phyloP scores from a whole-genome alignment of 2,797 vertebrate species.

The Poecile montanus region DNA sequence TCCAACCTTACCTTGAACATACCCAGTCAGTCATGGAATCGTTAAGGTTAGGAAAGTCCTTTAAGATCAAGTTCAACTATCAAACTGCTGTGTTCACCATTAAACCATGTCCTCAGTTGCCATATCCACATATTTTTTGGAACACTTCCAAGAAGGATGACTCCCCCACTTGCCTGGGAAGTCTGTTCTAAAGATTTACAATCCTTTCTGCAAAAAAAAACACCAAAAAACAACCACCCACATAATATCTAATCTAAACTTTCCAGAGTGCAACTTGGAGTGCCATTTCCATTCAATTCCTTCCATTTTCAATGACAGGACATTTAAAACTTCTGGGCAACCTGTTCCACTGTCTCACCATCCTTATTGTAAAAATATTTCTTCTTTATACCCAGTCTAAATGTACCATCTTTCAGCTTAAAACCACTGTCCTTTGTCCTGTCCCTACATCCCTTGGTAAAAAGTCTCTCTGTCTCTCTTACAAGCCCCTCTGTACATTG shows the following conservation, averaged over 20 bases:
- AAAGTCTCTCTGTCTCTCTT: neutral
- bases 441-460: neutral
- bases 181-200: neutral
- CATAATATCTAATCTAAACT: neutral
- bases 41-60: neutral
- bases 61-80: neutral
- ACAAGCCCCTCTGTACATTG: neutral
- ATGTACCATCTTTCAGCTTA: neutral
- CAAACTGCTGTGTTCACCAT: neutral
- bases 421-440: neutral
- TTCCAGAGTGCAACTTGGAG: neutral
- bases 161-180: neutral
- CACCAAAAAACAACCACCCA: no score
- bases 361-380: neutral
- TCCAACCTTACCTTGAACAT: neutral
- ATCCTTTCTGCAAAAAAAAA: neutral
- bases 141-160: neutral
- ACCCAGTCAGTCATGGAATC: neutral
- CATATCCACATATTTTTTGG: neutral
- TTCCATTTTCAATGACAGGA: neutral
- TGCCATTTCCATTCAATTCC: neutral
- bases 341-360: neutral
- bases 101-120: neutral
- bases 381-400: neutral
- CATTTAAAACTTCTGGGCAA: neutral